Evolutionary conservation across 2,888 invertebrate genomes (phyloP), one percentile per base, ranked within the genome.

Genomic region (Brachycybe producta): DNA sequence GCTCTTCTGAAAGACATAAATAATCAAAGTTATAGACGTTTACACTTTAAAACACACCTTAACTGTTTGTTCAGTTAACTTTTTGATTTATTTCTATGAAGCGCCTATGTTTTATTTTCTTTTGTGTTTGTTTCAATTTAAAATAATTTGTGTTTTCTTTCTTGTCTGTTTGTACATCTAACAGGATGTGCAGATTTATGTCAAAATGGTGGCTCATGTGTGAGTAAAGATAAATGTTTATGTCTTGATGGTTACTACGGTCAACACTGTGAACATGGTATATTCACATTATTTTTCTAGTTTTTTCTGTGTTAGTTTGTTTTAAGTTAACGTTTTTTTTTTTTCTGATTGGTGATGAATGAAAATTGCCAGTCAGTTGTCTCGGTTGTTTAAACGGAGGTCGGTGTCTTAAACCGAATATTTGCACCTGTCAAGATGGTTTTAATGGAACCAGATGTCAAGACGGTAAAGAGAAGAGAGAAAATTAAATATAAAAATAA

Each of bases 331-430:
- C 15, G 36, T 8, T 5, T 8, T 5, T 35, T 38, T 13, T 38
- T 38, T 38, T 11, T 7, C 15, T 38, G 7, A 7, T 38, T 19
- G 5, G 17, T 5, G 41, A 21, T 24, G 7, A 7, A 13, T 19
- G 5, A 21, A 5, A 24, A 21, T 24, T 42, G n/a, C 15, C 34
- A 47, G 51, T 26, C 8, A 40, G 15, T 23, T 51, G 51, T 24
- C 39, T 40, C 17, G 47, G 30, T 5, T 51, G 51, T 35, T 11
- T 40, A 17, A 51, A 51, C 17, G 51, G 47, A 7, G 51, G 51
- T 13, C 39, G 34, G 35, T 51, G 51, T 40, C 11, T 39, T 17
- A 47, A 41, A 34, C 47, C 46, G 5, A 30, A 39, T 8, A 32
- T 51, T 13, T 51, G 51, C 41, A 30, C 30, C n/a, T 51, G 51